Percentiles rank a stretch among this genome's conserved stretches.
phyloP scores from a whole-genome alignment of 1,140 invertebrate species.

The Scaptodrosophila lebanonensis region DNA sequence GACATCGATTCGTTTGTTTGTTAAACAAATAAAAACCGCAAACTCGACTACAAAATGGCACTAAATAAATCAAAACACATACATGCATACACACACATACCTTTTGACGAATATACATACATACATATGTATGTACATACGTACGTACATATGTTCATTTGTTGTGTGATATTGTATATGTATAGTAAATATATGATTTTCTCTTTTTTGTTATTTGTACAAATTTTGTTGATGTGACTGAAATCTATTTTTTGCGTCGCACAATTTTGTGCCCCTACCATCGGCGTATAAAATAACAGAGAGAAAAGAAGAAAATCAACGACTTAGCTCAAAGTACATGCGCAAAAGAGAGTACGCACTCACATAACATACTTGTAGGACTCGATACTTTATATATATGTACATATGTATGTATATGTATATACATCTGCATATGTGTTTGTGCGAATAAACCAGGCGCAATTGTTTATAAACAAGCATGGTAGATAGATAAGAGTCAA shows the following conservation, averaged over 20 bases:
- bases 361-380: slow-evolving; percentile 1
- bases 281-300: slow-evolving; percentile 32
- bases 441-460: slow-evolving; percentile 5
- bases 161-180: too few species aligned
- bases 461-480: slow-evolving; percentile 49
- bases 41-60: too few species aligned
- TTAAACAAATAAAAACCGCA: slow-evolving; percentile 25
- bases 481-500: slow-evolving; percentile 29
- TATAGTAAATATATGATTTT: slow-evolving; percentile 43
- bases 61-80: too few species aligned
- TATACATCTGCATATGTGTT: neutral
- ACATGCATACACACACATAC: neutral
- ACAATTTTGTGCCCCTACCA: slow-evolving; percentile 13
- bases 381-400: too few species aligned
- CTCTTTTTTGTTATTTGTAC: slow-evolving; percentile 52
- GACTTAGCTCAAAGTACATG: slow-evolving; percentile 55
- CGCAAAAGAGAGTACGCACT: slow-evolving; percentile 29
- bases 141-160: too few species aligned
- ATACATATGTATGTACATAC: slow-evolving; percentile 1
- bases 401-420: slow-evolving; percentile 3
- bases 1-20: slow-evolving; percentile 2
- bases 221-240: slow-evolving; percentile 34
- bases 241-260: slow-evolving; percentile 47
- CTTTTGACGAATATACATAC: slow-evolving; percentile 15
- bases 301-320: slow-evolving; percentile 53